Evolutionary conservation across 2,113 vertebrate genomes (phyloP).

Genomic region (Brienomyrus brachyistius): DNA sequence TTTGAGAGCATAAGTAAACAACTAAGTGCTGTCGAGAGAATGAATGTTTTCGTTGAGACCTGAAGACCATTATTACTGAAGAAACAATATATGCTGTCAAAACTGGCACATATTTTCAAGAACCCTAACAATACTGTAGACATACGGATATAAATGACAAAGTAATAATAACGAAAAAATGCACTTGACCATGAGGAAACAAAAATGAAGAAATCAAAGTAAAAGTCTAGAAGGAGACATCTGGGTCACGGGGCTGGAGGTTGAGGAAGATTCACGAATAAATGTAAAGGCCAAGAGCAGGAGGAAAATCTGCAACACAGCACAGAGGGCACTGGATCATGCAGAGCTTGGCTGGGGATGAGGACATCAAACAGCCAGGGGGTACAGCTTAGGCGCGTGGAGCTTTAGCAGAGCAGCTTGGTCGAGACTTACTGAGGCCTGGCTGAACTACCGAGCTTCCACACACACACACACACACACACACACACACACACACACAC

Average conservation of each 20-base stretch:
- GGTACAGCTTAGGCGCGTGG: background rate
- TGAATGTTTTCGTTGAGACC: background rate
- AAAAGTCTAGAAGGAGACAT: background rate
- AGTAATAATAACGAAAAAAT: background rate
- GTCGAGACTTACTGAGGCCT: background rate
- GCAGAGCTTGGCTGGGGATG: background rate
- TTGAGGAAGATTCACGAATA: background rate
- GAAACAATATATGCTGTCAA: background rate
- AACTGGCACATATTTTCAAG: background rate
- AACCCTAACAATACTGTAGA: background rate
- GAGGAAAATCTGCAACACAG: background rate
- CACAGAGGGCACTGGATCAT: background rate
- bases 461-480: background rate
- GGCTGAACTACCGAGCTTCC: background rate
- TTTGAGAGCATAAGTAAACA: background rate
- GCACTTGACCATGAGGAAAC: background rate
- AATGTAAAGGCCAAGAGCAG: background rate
- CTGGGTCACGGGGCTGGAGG: background rate
- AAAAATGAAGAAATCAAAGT: background rate
- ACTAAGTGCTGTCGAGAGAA: background rate
- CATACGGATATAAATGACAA: background rate
- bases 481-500: background rate
- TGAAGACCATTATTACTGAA: background rate
- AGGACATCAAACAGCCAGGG: background rate
- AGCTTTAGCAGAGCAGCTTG: background rate